Evolutionary conservation across 2,888 invertebrate genomes (phyloP), one percentile per base, ranked within the genome.

Genomic region (Andrena minutula): DNA sequence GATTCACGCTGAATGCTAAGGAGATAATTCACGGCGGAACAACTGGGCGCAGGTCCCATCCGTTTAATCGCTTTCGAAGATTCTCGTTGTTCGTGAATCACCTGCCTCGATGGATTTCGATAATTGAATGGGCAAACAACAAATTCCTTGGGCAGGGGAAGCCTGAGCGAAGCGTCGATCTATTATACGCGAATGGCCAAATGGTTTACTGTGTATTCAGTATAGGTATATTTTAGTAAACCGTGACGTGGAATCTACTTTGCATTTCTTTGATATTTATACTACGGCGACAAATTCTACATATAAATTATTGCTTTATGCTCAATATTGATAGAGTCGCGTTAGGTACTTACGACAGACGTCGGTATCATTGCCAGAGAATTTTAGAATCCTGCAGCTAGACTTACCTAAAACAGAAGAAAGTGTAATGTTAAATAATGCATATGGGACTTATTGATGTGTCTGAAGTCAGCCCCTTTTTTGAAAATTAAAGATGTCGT

Each of bases 371-470:
- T n/a, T 16, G n/a, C 6, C 8, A 35, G n/a, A 8, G 20, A 68
- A 5, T 20, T 35, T n/a, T 7, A 0, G n/a, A 35, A 23, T 26
- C 16, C 0, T 41, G 12, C 6, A 35, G 1, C 4, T n/a, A 26
- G 56, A 69, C 68, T 56, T 26, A 69, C 68, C 68, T 69, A 16
- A 56, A 69, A 56, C 68, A 69, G 20, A 56, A 41, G 12, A 35
- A 63, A 63, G 20, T 63, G 7, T 7, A 16, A 41, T 41, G 7
- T 32, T 23, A 12, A 41, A 41, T 41, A 41, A 41, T 5, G 16
- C 41, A 41, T 41, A 16, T 41, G 41, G 16, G 4, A 16, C 16
- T 41, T 41, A 41, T 16, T 16, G 41, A n/a, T n/a, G n/a, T n/a
- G n/a, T n/a, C n/a, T n/a, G n/a, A n/a, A n/a, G n/a, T n/a, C n/a